phyloP scores from a whole-genome alignment of 2,113 vertebrate genomes.

The Ceyx melanurus region DNA sequence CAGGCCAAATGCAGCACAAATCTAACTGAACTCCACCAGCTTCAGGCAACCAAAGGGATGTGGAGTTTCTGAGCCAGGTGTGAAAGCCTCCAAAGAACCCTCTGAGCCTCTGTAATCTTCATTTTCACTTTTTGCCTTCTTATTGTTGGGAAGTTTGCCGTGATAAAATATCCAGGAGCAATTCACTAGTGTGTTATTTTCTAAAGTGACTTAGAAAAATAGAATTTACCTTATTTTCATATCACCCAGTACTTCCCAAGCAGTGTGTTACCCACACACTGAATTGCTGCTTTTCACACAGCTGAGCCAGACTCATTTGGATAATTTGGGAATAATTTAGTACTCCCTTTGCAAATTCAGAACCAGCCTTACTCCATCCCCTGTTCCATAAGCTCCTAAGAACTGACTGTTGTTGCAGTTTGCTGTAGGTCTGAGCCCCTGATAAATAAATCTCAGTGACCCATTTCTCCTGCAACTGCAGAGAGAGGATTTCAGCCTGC shows the following conservation, averaged over 20 bases:
- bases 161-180: not conserved
- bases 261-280: not conserved
- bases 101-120: not conserved
- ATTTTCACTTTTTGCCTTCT: not conserved
- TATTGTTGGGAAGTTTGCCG: not conserved
- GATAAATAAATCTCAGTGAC: not conserved
- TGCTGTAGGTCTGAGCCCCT: not conserved
- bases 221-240: not conserved
- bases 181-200: not conserved
- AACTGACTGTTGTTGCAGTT: accelerated
- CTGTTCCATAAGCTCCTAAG: not conserved
- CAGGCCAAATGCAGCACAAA: not conserved
- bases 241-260: not conserved
- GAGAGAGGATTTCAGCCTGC: not conserved
- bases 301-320: not conserved
- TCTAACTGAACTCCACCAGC: not conserved
- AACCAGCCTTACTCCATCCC: not conserved
- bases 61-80: not conserved
- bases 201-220: not conserved
- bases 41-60: not conserved
- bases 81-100: not conserved
- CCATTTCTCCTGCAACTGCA: not conserved
- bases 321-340: not conserved
- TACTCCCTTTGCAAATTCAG: not conserved
- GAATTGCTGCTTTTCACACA: not conserved